A percentile compares a stretch with the other conserved stretches of the same genome.
phyloP scores from a whole-genome alignment of 2,113 vertebrate species.

The Perca flavescens region DNA sequence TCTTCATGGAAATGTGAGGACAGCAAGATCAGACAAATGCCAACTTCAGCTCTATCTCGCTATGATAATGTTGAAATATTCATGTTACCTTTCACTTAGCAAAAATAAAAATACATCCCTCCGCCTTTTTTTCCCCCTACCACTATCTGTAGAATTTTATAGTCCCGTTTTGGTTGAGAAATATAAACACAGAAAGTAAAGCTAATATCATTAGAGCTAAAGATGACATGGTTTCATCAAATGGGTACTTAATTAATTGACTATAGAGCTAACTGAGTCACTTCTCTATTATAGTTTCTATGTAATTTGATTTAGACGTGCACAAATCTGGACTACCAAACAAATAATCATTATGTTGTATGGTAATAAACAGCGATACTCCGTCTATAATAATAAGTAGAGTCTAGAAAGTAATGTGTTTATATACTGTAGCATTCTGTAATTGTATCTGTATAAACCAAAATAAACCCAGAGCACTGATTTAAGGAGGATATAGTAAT shows the following conservation, averaged over 20 bases:
- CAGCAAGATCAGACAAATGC: not conserved
- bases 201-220: not conserved
- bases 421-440: constrained; percentile 18
- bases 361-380: constrained; percentile 28
- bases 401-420: constrained; percentile 47
- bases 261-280: not conserved
- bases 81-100: not conserved
- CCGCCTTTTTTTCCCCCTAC: not conserved
- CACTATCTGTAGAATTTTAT: not conserved
- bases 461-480: constrained; percentile 22
- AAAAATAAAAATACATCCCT: not conserved
- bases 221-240: not conserved
- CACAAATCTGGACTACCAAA: constrained; percentile 11
- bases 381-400: constrained; percentile 44
- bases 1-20: not conserved
- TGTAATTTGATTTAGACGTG: constrained; percentile 32
- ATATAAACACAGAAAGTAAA: not conserved
- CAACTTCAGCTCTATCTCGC: not conserved
- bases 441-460: constrained; percentile 31
- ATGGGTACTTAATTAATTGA: constrained; percentile 13
- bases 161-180: not conserved
- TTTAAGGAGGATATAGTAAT: constrained; percentile 14
- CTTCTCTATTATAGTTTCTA: constrained; percentile 1
- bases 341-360: constrained; percentile 18
- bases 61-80: not conserved